Percentiles rank a stretch among this genome's conserved stretches.
phyloP scores from a whole-genome alignment of 2,797 vertebrate species.

The Fratercula arctica region DNA sequence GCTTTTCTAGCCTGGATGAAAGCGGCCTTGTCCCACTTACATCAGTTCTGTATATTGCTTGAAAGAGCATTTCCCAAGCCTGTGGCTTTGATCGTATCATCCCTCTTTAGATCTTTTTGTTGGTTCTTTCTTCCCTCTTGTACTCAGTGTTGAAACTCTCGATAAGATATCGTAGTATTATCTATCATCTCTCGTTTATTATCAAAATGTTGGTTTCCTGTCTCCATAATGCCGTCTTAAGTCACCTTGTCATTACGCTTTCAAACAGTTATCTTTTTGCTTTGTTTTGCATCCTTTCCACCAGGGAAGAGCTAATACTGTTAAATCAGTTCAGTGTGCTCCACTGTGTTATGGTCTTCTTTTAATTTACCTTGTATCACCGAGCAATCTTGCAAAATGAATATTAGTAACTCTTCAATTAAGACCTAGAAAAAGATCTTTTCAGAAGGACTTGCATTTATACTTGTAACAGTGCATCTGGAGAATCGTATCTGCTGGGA shows the following conservation, averaged over 20 bases:
- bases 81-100: slow-evolving; percentile 23
- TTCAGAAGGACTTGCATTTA: background rate
- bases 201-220: background rate
- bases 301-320: background rate
- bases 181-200: background rate
- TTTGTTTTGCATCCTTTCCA: background rate
- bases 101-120: background rate
- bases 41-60: background rate
- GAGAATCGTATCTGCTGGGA: background rate
- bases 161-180: background rate
- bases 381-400: background rate
- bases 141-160: background rate
- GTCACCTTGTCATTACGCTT: background rate
- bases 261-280: background rate
- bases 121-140: background rate
- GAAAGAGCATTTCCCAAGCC: background rate
- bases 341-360: background rate
- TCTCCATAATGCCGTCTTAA: background rate
- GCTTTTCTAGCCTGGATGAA: background rate
- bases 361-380: background rate
- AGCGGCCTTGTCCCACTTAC: slow-evolving; percentile 16
- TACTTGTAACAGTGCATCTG: background rate
- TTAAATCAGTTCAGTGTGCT: background rate
- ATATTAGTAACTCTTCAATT: background rate
- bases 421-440: background rate